Percentiles rank a stretch among this genome's conserved stretches.
Conservation (phyloP, 2,113 vertebrate genomes). For the Lepisosteus oculatus region DNA sequence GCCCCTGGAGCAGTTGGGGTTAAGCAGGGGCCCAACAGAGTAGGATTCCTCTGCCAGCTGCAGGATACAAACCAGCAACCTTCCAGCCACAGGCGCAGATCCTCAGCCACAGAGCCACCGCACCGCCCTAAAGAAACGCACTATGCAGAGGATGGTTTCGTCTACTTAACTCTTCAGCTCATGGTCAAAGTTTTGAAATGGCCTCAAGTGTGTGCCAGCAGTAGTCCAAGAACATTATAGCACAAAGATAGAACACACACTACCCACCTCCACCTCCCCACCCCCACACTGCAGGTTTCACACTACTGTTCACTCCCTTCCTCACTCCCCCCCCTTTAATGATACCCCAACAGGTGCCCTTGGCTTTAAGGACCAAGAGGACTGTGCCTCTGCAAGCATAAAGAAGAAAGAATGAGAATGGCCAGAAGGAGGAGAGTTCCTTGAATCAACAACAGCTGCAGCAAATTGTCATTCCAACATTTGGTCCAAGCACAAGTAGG, state of each 20-base stretch:
- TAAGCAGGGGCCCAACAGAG: too few species aligned
- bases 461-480: conserved; percentile 52
- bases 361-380: conserved; percentile 54
- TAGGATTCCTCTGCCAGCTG: too few species aligned
- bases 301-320: conserved; percentile 23
- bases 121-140: too few species aligned
- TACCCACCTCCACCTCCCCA: conserved; percentile 22
- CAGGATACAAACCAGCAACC: too few species aligned
- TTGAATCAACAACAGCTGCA: conserved; percentile 71
- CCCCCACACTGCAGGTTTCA: conserved; percentile 29
- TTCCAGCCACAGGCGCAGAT: too few species aligned
- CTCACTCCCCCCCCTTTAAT: conserved; percentile 13
- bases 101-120: too few species aligned
- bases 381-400: conserved; percentile 25
- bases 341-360: conserved; percentile 3
- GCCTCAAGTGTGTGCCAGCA: conserved; percentile 33
- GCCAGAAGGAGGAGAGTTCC: conserved; percentile 33
- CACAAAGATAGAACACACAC: conserved; percentile 1
- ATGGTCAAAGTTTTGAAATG: too few species aligned
- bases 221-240: conserved; percentile 34
- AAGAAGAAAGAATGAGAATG: conserved; percentile 10
- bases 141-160: too few species aligned
- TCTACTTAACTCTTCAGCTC: too few species aligned
- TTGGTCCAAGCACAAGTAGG: conserved; percentile 41
- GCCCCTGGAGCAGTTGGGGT: too few species aligned